These are phyloP conservation scores for Sesamia nonagrioides DNA, from an alignment of 1,140 invertebrate genomes.

Conservation along the genomic window DNA sequence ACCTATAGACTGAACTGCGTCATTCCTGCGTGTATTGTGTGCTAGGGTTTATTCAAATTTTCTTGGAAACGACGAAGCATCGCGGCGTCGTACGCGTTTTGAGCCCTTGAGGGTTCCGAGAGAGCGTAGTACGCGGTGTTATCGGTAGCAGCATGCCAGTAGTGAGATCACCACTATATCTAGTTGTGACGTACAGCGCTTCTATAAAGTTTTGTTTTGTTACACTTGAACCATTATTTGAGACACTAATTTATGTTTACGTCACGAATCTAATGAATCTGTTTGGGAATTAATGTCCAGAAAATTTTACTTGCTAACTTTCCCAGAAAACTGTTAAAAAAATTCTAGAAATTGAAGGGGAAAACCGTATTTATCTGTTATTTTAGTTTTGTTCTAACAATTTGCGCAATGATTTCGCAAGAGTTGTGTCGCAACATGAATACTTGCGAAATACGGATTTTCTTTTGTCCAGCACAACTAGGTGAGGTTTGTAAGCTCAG, in stretches of 20 bases:
- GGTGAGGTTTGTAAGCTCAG: conserved; percentile 39
- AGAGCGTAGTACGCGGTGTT: conserved; percentile 53
- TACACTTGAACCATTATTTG: conserved; percentile 38
- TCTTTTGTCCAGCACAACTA: conserved; percentile 41
- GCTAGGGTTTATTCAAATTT: conserved; percentile 30
- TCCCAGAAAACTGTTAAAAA: background rate
- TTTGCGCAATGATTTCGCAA: conserved; percentile 25
- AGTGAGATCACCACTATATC: conserved; percentile 84
- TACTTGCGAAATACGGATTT: conserved; percentile 25
- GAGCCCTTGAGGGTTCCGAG: conserved; percentile 51
- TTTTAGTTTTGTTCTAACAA: background rate
- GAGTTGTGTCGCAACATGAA: background rate
- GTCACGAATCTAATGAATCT: background rate
- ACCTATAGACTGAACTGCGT: conserved; percentile 34
- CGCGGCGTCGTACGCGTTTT: background rate
- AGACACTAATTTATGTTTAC: conserved; percentile 8
- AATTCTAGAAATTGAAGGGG: background rate
- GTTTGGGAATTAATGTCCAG: background rate
- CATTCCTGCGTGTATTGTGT: conserved; percentile 14
- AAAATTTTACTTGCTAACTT: background rate
- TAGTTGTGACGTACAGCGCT: conserved; percentile 69
- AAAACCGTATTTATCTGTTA: background rate
- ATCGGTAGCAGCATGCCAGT: conserved; percentile 62
- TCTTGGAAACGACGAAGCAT: conserved; percentile 29
- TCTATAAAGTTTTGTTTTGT: conserved; percentile 43